A percentile compares a stretch with the other conserved stretches of the same genome.
Conservation (phyloP, 2,113 vertebrate species). For the Odontesthes bonariensis region DNA sequence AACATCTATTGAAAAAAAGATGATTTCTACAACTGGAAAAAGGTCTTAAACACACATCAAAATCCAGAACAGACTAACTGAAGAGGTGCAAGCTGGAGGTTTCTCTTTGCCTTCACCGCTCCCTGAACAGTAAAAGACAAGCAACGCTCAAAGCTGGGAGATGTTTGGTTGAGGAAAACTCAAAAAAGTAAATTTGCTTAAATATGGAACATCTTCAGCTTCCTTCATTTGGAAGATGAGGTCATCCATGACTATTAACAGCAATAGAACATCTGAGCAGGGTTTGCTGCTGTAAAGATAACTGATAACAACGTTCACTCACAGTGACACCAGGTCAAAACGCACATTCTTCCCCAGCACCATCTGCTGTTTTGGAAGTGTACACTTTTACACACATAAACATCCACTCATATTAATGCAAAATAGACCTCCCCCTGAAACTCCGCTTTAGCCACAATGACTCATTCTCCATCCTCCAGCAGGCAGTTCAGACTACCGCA, state of each 20-base stretch:
- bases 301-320: conserved; percentile 8
- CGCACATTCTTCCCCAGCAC: background rate
- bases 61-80: background rate
- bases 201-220: background rate
- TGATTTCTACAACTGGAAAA: background rate
- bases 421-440: conserved; percentile 54
- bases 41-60: background rate
- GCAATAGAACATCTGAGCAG: background rate
- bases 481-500: conserved; percentile 67
- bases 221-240: too few species aligned
- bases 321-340: conserved; percentile 36
- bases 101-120: background rate
- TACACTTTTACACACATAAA: conserved; percentile 50
- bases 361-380: conserved; percentile 23
- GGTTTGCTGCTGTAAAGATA: background rate
- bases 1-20: background rate
- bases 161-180: background rate
- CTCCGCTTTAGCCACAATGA: conserved; percentile 73
- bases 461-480: conserved; percentile 73
- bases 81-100: background rate
- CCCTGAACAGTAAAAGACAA: background rate
- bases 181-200: background rate
- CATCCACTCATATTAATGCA: conserved; percentile 50
- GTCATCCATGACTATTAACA: background rate
- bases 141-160: background rate